Percentiles rank a stretch among this genome's conserved stretches.
Evolutionary conservation across 2,113 vertebrate genomes (phyloP).

Genomic region (Chrysemys picta): DNA sequence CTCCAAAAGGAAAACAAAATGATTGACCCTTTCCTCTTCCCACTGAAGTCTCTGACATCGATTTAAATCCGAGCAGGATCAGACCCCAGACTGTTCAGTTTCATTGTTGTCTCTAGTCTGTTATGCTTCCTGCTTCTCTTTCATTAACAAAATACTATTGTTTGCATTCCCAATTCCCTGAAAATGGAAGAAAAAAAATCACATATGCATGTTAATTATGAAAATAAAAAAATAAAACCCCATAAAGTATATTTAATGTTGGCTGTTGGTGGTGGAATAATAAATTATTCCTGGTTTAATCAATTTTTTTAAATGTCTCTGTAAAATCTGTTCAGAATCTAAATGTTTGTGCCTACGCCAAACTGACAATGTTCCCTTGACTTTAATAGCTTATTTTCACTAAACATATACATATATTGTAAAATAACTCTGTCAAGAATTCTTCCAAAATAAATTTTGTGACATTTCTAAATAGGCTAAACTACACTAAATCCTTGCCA

Average conservation of each 20-base stretch:
- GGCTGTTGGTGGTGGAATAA: neutral
- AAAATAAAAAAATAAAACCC: neutral
- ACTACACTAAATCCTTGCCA: neutral
- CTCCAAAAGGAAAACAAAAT: fast-evolving
- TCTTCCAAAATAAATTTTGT: neutral
- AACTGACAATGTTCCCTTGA: neutral
- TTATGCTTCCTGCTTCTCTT: neutral
- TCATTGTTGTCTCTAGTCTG: neutral
- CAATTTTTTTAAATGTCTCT: neutral
- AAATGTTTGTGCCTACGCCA: neutral
- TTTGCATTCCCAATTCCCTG: neutral
- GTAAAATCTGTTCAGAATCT: neutral
- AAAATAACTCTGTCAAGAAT: neutral
- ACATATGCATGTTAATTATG: neutral
- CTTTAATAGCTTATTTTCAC: neutral
- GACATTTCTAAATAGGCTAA: neutral
- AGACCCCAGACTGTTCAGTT: neutral
- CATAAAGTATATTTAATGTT: neutral
- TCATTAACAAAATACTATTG: neutral
- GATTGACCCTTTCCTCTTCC: neutral
- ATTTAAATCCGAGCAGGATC: neutral
- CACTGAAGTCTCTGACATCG: neutral
- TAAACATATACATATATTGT: neutral
- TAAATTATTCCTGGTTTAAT: neutral
- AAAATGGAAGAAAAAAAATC: neutral